These are phyloP conservation scores for Eupithecia centaureata DNA, from an alignment of 2,888 invertebrate species.

Conservation along the genomic window DNA sequence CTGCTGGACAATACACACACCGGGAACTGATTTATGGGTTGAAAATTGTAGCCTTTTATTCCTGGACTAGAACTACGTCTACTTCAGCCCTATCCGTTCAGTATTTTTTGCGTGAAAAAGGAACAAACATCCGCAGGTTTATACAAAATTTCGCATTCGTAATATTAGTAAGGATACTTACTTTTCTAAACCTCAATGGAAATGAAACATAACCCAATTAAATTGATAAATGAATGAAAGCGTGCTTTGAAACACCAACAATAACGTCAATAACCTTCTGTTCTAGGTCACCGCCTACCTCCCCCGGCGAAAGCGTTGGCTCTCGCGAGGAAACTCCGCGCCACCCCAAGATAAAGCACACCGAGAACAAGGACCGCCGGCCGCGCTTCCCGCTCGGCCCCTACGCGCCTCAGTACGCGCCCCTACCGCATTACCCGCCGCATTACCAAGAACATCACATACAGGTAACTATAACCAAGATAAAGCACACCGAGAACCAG, in stretches of 20 bases:
- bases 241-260: neutral
- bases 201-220: neutral
- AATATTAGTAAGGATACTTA: no score
- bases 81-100: no score
- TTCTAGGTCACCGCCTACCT: conserved; percentile 59
- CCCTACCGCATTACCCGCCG: conserved; percentile 77
- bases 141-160: no score
- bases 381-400: conserved; percentile 76
- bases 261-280: neutral
- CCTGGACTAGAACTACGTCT: no score
- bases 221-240: no score
- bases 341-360: conserved; percentile 78
- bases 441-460: conserved; percentile 36
- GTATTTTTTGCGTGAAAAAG: no score
- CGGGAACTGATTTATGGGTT: no score
- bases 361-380: conserved; percentile 74
- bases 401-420: conserved; percentile 78
- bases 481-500: neutral
- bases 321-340: conserved; percentile 57
- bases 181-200: no score
- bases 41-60: no score
- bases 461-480: conserved; percentile 17
- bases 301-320: conserved; percentile 56
- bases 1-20: no score
- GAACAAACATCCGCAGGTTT: no score